phyloP scores from a whole-genome alignment of 2,797 vertebrate species.

The Sparus aurata region DNA sequence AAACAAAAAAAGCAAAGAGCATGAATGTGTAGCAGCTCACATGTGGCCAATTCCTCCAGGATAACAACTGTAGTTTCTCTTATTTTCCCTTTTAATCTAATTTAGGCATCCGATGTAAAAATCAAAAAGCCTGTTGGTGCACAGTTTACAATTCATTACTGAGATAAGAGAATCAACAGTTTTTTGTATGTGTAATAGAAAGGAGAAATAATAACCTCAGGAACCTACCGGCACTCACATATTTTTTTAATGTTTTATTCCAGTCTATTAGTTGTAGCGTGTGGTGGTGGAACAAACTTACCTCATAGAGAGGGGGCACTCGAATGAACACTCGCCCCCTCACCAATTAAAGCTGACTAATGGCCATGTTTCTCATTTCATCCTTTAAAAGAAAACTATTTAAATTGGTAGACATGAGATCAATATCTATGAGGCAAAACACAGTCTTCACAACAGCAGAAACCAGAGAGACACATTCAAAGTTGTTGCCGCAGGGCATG shows the following conservation, averaged over 20 bases:
- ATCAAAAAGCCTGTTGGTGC: background rate
- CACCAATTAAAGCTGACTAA: conserved; percentile 19
- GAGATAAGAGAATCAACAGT: background rate
- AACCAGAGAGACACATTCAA: background rate
- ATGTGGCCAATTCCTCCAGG: background rate
- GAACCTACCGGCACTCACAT: conserved; percentile 23
- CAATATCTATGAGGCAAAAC: conserved; percentile 2
- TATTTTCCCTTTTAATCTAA: background rate
- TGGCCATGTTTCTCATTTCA: conserved; percentile 10
- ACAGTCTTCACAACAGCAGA: background rate
- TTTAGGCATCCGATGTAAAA: conserved; percentile 9
- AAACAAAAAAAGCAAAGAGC: background rate
- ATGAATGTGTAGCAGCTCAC: conserved; percentile 1
- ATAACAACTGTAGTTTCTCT: conserved; percentile 17
- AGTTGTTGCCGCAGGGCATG: background rate
- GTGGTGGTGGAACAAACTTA: background rate
- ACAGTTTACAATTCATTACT: background rate
- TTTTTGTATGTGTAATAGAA: background rate
- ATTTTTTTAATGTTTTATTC: conserved; percentile 7
- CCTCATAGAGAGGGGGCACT: conserved; percentile 2
- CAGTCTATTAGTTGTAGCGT: background rate
- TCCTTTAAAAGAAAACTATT: background rate
- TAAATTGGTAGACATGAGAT: background rate
- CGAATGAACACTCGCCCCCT: background rate
- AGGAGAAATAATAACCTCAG: background rate